Conservation (phyloP, 2,888 invertebrate species). For the Carabus problematicus region DNA sequence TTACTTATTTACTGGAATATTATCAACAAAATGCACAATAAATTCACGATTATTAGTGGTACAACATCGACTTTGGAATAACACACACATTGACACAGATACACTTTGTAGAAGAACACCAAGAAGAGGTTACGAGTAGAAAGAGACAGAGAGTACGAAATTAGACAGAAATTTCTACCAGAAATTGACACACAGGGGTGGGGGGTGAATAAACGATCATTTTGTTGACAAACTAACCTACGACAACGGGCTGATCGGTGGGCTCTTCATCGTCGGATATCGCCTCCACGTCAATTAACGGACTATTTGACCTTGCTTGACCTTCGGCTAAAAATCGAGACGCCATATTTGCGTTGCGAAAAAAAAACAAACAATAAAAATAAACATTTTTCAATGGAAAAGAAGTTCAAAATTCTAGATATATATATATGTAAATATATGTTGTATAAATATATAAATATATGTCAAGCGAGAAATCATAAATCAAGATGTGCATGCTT, state of each 20-base stretch:
- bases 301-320: constrained; percentile 66
- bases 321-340: constrained; percentile 36
- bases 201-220: not conserved
- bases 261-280: constrained; percentile 67
- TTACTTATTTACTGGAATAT: no score
- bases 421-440: not conserved
- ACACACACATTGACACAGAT: not conserved
- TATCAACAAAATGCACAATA: no score
- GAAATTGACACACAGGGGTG: no score
- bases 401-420: constrained; percentile 41
- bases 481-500: constrained; percentile 34
- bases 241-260: constrained; percentile 58
- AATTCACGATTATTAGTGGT: not conserved
- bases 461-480: not conserved
- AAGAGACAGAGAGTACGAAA: no score
- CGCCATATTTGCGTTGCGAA: no score
- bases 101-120: no score
- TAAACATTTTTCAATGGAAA: constrained; percentile 44
- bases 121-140: no score
- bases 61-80: not conserved
- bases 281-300: constrained; percentile 73
- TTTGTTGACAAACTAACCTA: constrained; percentile 65
- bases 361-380: constrained; percentile 47
- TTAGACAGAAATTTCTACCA: no score
- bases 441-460: no score